Evolutionary conservation across 1,140 invertebrate species (phyloP), one percentile per base, ranked within the genome.

Genomic region (Diprion similis): DNA sequence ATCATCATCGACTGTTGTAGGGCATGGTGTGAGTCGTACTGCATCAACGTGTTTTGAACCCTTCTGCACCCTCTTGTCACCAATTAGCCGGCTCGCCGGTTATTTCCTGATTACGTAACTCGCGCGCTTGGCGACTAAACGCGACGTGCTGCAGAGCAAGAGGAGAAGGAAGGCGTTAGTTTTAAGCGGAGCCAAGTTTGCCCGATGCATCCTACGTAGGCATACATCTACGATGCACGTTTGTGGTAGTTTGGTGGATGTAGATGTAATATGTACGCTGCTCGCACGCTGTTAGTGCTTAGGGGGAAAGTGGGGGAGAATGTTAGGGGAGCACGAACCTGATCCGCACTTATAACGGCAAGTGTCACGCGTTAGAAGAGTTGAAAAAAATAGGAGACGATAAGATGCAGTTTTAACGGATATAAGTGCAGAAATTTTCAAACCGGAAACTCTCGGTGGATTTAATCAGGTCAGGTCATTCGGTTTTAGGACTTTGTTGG

Each of bases 31-130:
- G 24, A 6, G 24, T 37, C 24, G 24, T 37, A 37, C 24, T 37
- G 24, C 24, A 37, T 3, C 24, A 37, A 37, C 24, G 24, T 37
- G 24, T 37, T 37, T 37, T 37, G 24, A 13, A 59, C 51, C 51
- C 51, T 59, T 59, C 51, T 37, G 51, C 51, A 37, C 24, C n/a
- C 51, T 59, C n/a, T 37, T 37, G 24, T 59, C 51, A 17, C 9
- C 51, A 59, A 59, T 59, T 59, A 59, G n/a, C 51, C 51, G 51
- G 51, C 51, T 59, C 51, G 51, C 51, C 51, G n/a, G 51, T 59
- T 15, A 59, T 59, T 59, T 59, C 51, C 51, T 59, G 51, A 59
- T 59, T 59, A 59, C 51, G 51, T 59, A 59, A 59, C 51, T 6
- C 24, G 24, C 24, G 24, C 51, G 51, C n/a, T 59, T 13, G 51